Base-by-base conservation (phyloP, 2,797 vertebrate genomes). In the Poeciliopsis paucimaculata region DNA sequence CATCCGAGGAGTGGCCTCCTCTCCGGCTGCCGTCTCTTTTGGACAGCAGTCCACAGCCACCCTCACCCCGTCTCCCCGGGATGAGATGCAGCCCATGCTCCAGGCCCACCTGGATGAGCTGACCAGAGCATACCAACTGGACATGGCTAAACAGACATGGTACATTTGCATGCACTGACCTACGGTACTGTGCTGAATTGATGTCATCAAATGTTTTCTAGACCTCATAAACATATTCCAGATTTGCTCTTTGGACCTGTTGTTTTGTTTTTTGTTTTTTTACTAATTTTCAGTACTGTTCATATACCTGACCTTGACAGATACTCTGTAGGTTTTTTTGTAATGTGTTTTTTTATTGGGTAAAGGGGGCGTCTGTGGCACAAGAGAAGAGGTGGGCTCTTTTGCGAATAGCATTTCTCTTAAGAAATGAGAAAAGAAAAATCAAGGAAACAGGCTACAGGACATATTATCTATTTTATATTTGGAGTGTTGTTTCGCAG, bases 41-140 rank as follows among this genome's bases (percentile, higher is more conserved):
- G 98, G 98, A 18, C 98, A 99, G 82, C 98, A 99, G 92, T 99
- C 98, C 36, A 99, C 98, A 4, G 98, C 98, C 87, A 99, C 98
- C 18, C 96, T 99, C 7, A 99, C 98, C 0, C 98, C 98, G 2
- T 99, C 98, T n/a, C 98, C 98, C 16, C 94, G 97, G 46, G 98
- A 99, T 31, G 98, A 99, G 93, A 97, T 98, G 95, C 98, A 99
- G 85, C 98, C 98, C 76, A 99, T 99, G 97, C 97, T 99, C 60
- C 98, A 99, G 73, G 96, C 97, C 83, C 98, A 99, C 89, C 95
- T 99, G 79, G 98, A 99, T 62, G 98, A 99, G 89, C 91, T 99
- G 86, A 99, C 97, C 20, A 96, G 98, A 79, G 98, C 97, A 18
- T 99, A 99, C 93, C 98, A 99, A 91, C 95, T 99, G 91, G 98